Base-by-base conservation (phyloP, 2,113 vertebrate species). In the Tupaia tana region DNA sequence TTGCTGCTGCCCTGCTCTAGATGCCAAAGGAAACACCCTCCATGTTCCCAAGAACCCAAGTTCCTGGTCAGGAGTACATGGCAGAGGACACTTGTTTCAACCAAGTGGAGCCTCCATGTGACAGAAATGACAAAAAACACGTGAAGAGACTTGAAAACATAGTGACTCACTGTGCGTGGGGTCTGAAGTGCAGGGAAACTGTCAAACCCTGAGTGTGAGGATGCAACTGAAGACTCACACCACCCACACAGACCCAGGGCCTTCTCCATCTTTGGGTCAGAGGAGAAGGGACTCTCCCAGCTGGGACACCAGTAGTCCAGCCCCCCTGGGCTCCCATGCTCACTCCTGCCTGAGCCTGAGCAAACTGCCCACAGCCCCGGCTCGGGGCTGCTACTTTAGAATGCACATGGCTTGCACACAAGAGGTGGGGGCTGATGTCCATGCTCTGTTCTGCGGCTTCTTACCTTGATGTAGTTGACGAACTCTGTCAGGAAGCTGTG, bases 381-480 rank as follows among this genome's bases (percentile, higher is more conserved):
- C 79, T 61, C 2, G 7, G 13, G 24, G 22, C 64, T 43, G 43
- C 43, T 6, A 43, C 43, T 54, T 34, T 58, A 82, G 56, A 59
- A 93, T 0, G 16, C 67, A 54, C 3, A 5, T 2, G 4, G 56
- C 77, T 25, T 0, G 14, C 56, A 90, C 22, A 15, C 1, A 27
- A 20, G 1, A 2, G n/a, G 82, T 6, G 34, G 74, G 31, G 61
- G 77, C 20, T 27, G 87, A 71, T 3, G 2, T 8, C 43, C 15
- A 27, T 9, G 6, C 22, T 84, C 78, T 58, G 74, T 73, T 61
- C 79, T 52, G 56, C 2, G 12, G 86, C 24, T 67, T 89, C 98
- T 98, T 97, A 99, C 99, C 99, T 99, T 99, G 25, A 99, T 98
- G 84, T 99, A 99, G 59, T 98, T 97, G 64, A 99, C 99, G 97